A percentile compares a stretch with the other conserved stretches of the same genome.
These are phyloP conservation scores for Patagioenas fasciata DNA, from an alignment of 2,113 vertebrate genomes.

Conservation along the genomic window DNA sequence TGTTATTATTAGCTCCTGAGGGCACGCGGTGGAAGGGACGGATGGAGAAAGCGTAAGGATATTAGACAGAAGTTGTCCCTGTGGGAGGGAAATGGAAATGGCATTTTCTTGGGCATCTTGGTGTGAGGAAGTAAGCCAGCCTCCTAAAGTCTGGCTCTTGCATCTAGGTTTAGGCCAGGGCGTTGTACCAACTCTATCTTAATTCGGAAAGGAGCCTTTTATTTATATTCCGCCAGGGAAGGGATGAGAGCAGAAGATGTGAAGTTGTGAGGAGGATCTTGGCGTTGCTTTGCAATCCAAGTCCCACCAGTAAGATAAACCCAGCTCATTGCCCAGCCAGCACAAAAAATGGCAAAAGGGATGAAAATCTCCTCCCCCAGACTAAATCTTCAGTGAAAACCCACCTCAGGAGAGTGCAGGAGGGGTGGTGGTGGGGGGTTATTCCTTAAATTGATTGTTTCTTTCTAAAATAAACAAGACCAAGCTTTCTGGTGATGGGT, in stretches of 20 bases:
- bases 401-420: too few relatives aligned
- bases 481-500: background rate
- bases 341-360: background rate
- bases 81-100: background rate
- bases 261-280: background rate
- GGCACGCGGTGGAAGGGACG: constrained; percentile 4
- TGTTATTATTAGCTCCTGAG: constrained; percentile 57
- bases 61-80: background rate
- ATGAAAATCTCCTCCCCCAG: background rate
- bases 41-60: background rate
- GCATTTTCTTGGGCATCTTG: background rate
- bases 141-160: background rate
- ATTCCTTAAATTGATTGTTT: background rate
- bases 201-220: background rate
- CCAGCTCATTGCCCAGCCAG: background rate
- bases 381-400: background rate
- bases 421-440: background rate
- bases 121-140: background rate
- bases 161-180: background rate
- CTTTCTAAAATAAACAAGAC: background rate
- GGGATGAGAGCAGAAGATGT: background rate
- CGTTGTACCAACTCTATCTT: background rate
- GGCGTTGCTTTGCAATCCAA: background rate
- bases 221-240: background rate
- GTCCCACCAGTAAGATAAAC: background rate